Evolutionary conservation across 2,888 invertebrate species (phyloP), one percentile per base, ranked within the genome.

Genomic region (Drosophila phalerata): DNA sequence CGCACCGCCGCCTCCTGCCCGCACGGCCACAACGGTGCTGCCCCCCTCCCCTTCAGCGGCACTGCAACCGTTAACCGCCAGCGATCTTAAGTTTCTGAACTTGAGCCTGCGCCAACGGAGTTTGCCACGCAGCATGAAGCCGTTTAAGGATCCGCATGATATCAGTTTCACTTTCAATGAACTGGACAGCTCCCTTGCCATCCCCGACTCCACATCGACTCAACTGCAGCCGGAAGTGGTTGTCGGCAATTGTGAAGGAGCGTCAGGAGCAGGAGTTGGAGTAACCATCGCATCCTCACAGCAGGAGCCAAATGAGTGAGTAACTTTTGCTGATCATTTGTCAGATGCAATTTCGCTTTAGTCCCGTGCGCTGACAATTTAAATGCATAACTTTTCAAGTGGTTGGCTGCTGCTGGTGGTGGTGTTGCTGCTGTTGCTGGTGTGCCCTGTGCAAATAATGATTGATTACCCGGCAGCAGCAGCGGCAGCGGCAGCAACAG

Each of bases 101-200:
- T 78, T 92, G 69, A 92, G 89, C 83, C 83, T 92, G 79, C 84
- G 92, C 57, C 92, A 91, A 53, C 91, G 92, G 34, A 92, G 90
- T 45, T 73, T 92, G 76, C 91, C 91, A 79, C 92, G 90, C 77
- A 89, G 90, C 81, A 81, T 90, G 85, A 92, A 91, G 84, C 87
- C 92, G 42, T 84, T 85, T 78, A 90, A 88, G 83, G 86, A 91
- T 88, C 77, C 88, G 22, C 91, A 92, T 57, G 90, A 92, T 80
- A 91, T 92, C 58, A 92, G 92, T 91, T 92, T 92, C 83, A 92
- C 91, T 70, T 92, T 92, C 78, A 92, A 90, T 58, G 92, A 92
- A 81, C 77, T 89, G 38, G 88, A 89, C 66, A 75, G 64, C 63
- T 57, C 60, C 57, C 38, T 40, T 8, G 47, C 19, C 42, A 0